phyloP scores from a whole-genome alignment of 2,888 invertebrate genomes.

The Oxyteleia sp. region DNA sequence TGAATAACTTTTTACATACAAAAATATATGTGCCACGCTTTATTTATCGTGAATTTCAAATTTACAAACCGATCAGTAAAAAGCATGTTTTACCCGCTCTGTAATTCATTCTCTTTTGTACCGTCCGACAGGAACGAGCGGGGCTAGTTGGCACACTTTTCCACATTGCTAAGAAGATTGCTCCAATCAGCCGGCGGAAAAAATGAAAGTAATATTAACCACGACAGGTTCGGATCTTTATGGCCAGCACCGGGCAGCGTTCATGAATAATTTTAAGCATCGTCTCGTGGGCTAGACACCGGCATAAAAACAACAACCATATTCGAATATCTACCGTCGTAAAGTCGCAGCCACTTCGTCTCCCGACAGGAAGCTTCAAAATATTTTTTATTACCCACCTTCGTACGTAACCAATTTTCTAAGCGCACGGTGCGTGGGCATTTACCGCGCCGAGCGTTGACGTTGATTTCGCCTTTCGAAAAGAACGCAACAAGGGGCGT shows the following conservation, averaged over 20 bases:
- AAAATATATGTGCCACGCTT: too few relatives aligned
- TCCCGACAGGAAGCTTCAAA: conserved; percentile 21
- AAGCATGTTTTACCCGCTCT: too few relatives aligned
- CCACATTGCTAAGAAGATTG: background rate
- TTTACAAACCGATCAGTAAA: too few relatives aligned
- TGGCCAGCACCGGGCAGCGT: conserved; percentile 6
- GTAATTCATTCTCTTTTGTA: too few relatives aligned
- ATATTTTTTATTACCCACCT: too few relatives aligned
- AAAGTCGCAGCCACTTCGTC: conserved; percentile 33
- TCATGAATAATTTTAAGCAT: conserved; percentile 38
- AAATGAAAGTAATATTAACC: conserved; percentile 9
- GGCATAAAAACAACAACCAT: conserved; percentile 84
- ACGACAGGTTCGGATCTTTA: conserved; percentile 1
- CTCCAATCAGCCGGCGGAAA: conserved; percentile 49
- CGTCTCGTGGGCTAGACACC: conserved; percentile 34
- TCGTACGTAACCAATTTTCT: too few relatives aligned
- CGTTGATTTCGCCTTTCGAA: background rate
- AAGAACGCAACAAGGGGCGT: conserved; percentile 33
- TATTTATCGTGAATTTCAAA: too few relatives aligned
- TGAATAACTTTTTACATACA: too few relatives aligned
- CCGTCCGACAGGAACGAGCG: background rate
- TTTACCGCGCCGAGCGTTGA: too few relatives aligned
- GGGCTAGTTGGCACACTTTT: too few relatives aligned
- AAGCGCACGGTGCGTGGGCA: background rate
- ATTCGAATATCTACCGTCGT: conserved; percentile 73